Evolutionary conservation across 2,113 vertebrate species (phyloP).

Genomic region (Pampusana beccarii): DNA sequence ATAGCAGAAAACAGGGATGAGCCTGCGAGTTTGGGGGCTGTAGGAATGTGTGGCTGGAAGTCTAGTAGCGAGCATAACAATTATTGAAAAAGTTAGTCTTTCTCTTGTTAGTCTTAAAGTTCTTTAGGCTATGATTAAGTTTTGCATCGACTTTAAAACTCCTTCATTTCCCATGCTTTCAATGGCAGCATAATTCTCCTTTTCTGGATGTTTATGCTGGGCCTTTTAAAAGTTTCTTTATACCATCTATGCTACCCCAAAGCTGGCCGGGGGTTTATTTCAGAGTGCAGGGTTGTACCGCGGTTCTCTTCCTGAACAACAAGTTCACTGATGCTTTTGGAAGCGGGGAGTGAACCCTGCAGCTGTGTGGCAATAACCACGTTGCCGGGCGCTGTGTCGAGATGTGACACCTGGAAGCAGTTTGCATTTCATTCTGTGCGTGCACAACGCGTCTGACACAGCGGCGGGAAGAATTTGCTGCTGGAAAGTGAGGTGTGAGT

Average conservation of each 20-base stretch:
- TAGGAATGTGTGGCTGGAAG: not conserved
- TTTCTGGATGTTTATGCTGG: not conserved
- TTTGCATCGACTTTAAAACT: not conserved
- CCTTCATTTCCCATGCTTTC: not conserved
- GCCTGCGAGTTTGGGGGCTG: not conserved
- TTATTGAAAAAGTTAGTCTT: not conserved
- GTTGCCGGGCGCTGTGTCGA: not conserved
- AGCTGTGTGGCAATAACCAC: not conserved
- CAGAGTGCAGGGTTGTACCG: not conserved
- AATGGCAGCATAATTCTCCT: not conserved
- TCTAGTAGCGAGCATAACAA: not conserved
- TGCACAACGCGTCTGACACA: not conserved
- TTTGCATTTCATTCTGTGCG: not conserved
- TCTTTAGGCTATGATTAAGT: not conserved
- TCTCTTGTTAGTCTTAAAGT: not conserved
- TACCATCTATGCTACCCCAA: not conserved
- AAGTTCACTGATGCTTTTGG: not conserved
- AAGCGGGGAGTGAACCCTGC: not conserved
- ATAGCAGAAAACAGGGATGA: not conserved
- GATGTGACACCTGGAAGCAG: not conserved
- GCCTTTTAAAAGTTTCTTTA: not conserved
- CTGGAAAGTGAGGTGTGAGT: not conserved
- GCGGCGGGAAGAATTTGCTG: not conserved
- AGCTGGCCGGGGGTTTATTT: not conserved
- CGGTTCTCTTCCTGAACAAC: not conserved